These are phyloP conservation scores for Scomber scombrus DNA, from an alignment of 2,113 vertebrate species.

Conservation along the genomic window DNA sequence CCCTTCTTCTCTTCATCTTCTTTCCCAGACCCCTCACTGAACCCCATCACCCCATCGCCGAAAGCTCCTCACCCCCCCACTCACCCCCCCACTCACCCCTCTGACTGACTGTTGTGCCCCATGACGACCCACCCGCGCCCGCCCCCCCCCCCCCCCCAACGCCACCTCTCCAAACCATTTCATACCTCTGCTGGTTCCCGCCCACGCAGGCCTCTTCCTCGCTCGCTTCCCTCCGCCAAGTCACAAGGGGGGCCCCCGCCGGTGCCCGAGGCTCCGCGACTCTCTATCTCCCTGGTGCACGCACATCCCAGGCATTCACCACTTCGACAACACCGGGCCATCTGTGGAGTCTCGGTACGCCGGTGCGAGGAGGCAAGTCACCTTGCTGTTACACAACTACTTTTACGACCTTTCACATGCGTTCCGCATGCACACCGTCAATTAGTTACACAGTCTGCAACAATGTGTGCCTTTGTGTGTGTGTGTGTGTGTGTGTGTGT, in stretches of 20 bases:
- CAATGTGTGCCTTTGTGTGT: constrained; percentile 55
- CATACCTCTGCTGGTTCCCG: constrained; percentile 61
- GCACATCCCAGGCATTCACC: constrained; percentile 54
- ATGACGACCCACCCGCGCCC: background rate
- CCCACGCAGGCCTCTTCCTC: constrained; percentile 72
- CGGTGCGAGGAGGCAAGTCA: constrained; percentile 55
- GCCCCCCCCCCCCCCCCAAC: constrained; percentile 5
- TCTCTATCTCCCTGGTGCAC: constrained; percentile 63
- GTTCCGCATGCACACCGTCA: constrained; percentile 44
- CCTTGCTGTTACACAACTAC: constrained; percentile 61
- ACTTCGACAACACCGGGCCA: constrained; percentile 76
- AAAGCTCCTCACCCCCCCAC: background rate
- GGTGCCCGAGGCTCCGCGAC: constrained; percentile 70
- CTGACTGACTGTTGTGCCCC: background rate
- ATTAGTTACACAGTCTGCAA: constrained; percentile 48
- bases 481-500: constrained; percentile 30
- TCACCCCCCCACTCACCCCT: constrained; percentile 18
- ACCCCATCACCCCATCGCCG: background rate
- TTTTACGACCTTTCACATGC: constrained; percentile 63
- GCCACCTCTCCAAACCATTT: constrained; percentile 52
- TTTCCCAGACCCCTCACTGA: background rate
- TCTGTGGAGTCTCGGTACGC: constrained; percentile 73
- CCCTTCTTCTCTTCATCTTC: background rate
- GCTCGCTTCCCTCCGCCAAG: constrained; percentile 69
- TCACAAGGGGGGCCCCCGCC: constrained; percentile 68